These are phyloP conservation scores for Eupithecia insigniata DNA, from an alignment of 2,888 invertebrate genomes.

Conservation along the genomic window DNA sequence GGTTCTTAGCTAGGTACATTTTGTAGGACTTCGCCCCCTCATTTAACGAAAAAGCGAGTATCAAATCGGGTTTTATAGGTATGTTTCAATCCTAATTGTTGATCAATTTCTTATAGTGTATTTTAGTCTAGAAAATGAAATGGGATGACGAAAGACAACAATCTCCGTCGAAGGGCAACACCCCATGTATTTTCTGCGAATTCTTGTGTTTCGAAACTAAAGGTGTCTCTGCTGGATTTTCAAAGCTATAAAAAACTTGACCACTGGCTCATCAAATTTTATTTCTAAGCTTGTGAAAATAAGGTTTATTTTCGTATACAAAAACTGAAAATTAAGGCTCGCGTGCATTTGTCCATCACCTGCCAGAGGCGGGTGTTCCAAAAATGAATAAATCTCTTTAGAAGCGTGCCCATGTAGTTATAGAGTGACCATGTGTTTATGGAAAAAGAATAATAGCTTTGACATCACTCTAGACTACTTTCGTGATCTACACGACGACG, in stretches of 20 bases:
- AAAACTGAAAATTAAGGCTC: constrained; percentile 44
- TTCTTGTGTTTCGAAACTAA: not conserved
- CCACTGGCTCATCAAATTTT: not conserved
- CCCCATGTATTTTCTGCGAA: not conserved
- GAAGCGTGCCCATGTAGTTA: constrained; percentile 54
- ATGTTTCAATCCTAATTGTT: not conserved
- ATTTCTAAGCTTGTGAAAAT: not conserved
- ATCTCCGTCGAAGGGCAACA: not conserved
- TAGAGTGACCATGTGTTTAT: constrained; percentile 44
- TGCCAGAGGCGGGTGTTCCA: constrained; percentile 67
- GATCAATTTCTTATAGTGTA: not conserved
- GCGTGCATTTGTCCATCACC: constrained; percentile 63
- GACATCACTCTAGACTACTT: not conserved
- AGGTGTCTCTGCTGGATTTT: not conserved
- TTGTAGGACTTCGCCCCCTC: not conserved
- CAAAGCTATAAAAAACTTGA: constrained; percentile 3
- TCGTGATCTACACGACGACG: too few species aligned
- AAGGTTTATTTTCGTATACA: not conserved
- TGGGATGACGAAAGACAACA: not conserved
- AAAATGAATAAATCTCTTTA: constrained; percentile 62
- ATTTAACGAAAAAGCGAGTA: not conserved
- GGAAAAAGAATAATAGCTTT: not conserved
- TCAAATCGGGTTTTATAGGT: not conserved
- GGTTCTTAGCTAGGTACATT: not conserved
- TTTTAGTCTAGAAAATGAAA: not conserved